Conservation (phyloP, 2,113 vertebrate genomes). For the Pseudopipra pipra region DNA sequence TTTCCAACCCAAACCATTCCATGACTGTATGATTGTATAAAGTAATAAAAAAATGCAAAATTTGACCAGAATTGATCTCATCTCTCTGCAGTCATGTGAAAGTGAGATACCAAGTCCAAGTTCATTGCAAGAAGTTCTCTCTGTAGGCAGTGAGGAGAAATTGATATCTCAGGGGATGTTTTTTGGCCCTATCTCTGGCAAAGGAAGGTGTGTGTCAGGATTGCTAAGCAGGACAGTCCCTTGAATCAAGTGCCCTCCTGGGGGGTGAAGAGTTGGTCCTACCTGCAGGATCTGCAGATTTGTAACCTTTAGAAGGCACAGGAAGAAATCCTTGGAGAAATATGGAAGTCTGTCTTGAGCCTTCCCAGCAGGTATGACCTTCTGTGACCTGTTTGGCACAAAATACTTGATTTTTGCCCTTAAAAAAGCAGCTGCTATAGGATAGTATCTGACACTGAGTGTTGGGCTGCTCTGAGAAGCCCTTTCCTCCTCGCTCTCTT, state of each 20-base stretch:
- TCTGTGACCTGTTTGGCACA: neutral
- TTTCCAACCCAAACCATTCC: neutral
- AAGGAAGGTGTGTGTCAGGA: accelerated
- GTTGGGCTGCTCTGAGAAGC: neutral
- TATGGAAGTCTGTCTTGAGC: neutral
- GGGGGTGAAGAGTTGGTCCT: accelerated
- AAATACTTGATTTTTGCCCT: neutral
- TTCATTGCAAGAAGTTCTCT: accelerated
- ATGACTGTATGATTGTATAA: too few relatives aligned
- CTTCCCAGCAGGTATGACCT: neutral
- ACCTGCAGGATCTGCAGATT: neutral
- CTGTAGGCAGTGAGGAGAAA: neutral
- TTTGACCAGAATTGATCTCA: neutral
- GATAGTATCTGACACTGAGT: accelerated
- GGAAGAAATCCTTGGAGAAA: neutral
- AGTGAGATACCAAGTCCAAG: accelerated
- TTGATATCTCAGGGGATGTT: neutral
- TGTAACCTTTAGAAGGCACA: neutral
- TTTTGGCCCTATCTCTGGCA: neutral
- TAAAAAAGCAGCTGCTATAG: neutral
- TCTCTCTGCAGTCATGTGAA: neutral
- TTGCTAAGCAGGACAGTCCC: neutral
- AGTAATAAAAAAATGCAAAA: neutral
- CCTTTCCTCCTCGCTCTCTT: neutral
- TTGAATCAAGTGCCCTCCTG: neutral